phyloP scores from a whole-genome alignment of 1,140 invertebrate genomes.

The Microplitis mediator region DNA sequence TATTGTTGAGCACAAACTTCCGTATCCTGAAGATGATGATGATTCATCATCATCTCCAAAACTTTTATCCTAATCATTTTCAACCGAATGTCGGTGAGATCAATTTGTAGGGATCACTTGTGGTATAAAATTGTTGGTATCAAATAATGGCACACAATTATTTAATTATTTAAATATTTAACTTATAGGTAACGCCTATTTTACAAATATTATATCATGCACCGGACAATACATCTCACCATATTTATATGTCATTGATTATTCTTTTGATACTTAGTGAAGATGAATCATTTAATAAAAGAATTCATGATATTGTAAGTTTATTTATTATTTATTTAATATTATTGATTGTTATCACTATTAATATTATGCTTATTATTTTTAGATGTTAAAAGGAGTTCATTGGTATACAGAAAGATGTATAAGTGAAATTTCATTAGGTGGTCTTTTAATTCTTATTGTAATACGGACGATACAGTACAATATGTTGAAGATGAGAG shows the following conservation, averaged over 20 bases:
- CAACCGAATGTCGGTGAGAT: too few species aligned
- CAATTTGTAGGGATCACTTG: too few species aligned
- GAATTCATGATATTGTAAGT: slow-evolving; percentile 92
- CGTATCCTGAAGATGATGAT: too few species aligned
- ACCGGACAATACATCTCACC: slow-evolving; percentile 90
- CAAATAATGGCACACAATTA: background rate
- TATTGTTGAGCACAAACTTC: too few species aligned
- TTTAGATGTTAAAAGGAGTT: slow-evolving; percentile 83
- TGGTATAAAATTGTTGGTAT: background rate
- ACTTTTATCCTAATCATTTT: too few species aligned
- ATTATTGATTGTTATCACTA: slow-evolving; percentile 23
- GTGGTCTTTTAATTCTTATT: slow-evolving; percentile 93
- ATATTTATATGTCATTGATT: slow-evolving; percentile 99
- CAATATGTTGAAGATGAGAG: slow-evolving; percentile 95
- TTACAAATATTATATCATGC: slow-evolving; percentile 92
- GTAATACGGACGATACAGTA: slow-evolving; percentile 96
- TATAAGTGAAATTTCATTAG: slow-evolving; percentile 90
- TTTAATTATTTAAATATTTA: slow-evolving; percentile 20
- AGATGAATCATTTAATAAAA: slow-evolving; percentile 94
- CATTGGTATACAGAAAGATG: slow-evolving; percentile 91
- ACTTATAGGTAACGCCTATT: slow-evolving; percentile 85
- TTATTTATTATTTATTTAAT: background rate
- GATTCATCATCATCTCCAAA: too few species aligned
- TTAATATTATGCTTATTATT: slow-evolving; percentile 26
- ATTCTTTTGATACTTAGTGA: slow-evolving; percentile 96